phyloP scores from a whole-genome alignment of 2,797 vertebrate species.

The Carapus acus region DNA sequence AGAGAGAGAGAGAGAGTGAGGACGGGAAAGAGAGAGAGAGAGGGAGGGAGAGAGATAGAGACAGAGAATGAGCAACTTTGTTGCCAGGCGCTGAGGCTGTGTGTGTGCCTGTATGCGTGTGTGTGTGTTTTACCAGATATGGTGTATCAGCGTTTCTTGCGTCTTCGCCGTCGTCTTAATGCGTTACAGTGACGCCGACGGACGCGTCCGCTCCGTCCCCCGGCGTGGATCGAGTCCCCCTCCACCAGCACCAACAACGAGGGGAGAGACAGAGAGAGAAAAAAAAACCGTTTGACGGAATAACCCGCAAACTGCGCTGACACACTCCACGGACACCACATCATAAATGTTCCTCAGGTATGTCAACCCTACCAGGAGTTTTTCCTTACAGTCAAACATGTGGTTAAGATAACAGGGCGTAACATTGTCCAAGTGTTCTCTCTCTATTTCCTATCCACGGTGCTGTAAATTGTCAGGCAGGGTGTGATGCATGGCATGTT shows the following conservation, averaged over 20 bases:
- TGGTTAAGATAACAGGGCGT: no score
- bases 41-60: slow-evolving; percentile 48
- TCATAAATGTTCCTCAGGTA: slow-evolving; percentile 62
- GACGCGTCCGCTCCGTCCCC: slow-evolving; percentile 16
- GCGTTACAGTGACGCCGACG: slow-evolving; percentile 8
- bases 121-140: slow-evolving; percentile 52
- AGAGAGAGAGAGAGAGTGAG: slow-evolving; percentile 52
- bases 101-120: background rate
- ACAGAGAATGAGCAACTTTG: slow-evolving; percentile 66
- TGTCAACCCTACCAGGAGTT: slow-evolving; percentile 26
- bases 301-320: slow-evolving; percentile 28
- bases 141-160: slow-evolving; percentile 63
- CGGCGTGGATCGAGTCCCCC: slow-evolving; percentile 3
- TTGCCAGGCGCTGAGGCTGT: slow-evolving; percentile 63
- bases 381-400: no score
- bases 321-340: slow-evolving; percentile 36
- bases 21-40: slow-evolving; percentile 40
- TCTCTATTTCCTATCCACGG: no score
- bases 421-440: no score
- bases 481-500: slow-evolving; percentile 28
- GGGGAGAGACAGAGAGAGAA: no score
- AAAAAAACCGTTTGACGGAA: no score
- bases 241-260: no score
- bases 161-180: slow-evolving; percentile 30
- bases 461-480: slow-evolving; percentile 13